Conservation (phyloP, 2,113 vertebrate species). For the Sturnira hondurensis region DNA sequence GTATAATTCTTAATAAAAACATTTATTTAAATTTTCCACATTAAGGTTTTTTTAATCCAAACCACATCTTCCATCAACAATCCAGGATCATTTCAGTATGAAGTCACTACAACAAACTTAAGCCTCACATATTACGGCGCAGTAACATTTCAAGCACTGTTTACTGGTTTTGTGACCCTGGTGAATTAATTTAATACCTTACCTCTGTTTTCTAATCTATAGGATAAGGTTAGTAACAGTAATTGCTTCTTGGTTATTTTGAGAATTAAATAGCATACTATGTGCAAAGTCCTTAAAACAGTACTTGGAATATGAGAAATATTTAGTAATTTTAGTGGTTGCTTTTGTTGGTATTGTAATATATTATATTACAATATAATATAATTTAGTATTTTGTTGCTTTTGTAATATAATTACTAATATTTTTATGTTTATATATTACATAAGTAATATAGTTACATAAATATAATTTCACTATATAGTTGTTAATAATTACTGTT, state of each 20-base stretch:
- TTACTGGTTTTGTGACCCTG: neutral
- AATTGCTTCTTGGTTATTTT: neutral
- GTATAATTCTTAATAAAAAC: slow-evolving; percentile 3
- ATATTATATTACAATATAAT: too few species aligned
- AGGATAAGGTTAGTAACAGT: neutral
- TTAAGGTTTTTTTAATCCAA: neutral
- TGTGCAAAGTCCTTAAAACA: neutral
- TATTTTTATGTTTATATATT: neutral
- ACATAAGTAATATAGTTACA: neutral
- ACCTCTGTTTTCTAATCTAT: neutral
- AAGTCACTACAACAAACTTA: neutral
- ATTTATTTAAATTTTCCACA: neutral
- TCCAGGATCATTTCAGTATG: neutral
- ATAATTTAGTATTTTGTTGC: too few species aligned
- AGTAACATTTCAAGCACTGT: neutral
- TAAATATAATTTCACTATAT: neutral
- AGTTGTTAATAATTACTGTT: neutral
- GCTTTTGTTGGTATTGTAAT: neutral
- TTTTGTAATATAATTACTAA: neutral
- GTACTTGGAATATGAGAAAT: neutral
- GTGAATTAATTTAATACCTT: neutral
- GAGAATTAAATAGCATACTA: neutral
- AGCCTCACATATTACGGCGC: fast-evolving
- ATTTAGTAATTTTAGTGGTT: neutral
- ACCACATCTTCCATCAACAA: neutral